A percentile compares a stretch with the other conserved stretches of the same genome.
These are phyloP conservation scores for Hipparchia sbordonii DNA, from an alignment of 2,888 invertebrate genomes.

Conservation along the genomic window DNA sequence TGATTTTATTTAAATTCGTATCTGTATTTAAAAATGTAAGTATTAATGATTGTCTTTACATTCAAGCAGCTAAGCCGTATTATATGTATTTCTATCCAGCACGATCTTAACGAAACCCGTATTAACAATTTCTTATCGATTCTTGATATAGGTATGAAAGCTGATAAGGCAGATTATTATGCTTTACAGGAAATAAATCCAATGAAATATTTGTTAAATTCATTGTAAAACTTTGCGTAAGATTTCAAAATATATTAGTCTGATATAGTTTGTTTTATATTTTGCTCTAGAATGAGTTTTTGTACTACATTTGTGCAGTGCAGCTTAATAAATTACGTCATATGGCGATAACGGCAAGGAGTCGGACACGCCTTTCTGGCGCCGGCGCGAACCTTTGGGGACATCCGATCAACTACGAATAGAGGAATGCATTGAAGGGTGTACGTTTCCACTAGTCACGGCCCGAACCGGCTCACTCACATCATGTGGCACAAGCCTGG, in stretches of 20 bases:
- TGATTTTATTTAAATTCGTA: no score
- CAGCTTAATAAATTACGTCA: slow-evolving; percentile 68
- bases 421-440: slow-evolving; percentile 68
- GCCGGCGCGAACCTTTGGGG: slow-evolving; percentile 71
- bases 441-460: slow-evolving; percentile 51
- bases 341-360: slow-evolving; percentile 69
- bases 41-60: slow-evolving; percentile 32
- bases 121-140: slow-evolving; percentile 41
- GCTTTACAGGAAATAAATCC: slow-evolving; percentile 28
- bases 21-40: no score
- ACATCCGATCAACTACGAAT: slow-evolving; percentile 56
- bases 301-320: slow-evolving; percentile 18
- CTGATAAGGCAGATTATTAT: slow-evolving; percentile 36
- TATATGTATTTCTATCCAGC: slow-evolving; percentile 27
- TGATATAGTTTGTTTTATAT: not conserved
- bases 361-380: slow-evolving; percentile 77
- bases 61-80: slow-evolving; percentile 20
- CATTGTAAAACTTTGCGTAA: not conserved
- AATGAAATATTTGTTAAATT: slow-evolving; percentile 15
- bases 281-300: slow-evolving; percentile 8
- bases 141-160: slow-evolving; percentile 27
- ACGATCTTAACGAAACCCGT: slow-evolving; percentile 38
- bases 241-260: not conserved
- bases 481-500: slow-evolving; percentile 76
- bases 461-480: slow-evolving; percentile 66